Conservation (phyloP, 2,888 invertebrate genomes). For the Parapristionchus giblindavisi region DNA sequence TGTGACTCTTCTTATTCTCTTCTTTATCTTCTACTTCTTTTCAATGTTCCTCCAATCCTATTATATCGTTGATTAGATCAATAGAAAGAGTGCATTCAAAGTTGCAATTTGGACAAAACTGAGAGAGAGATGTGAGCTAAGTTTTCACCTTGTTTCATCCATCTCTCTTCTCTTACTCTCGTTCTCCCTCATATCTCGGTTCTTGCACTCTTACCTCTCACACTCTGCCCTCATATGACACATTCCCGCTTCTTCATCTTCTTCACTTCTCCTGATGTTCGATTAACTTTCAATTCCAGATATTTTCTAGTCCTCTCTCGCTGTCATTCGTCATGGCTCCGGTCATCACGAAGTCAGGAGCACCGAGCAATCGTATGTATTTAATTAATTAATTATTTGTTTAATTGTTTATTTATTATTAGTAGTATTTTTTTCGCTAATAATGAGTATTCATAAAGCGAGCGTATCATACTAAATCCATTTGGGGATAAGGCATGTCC, state of each 20-base stretch:
- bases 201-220: too few relatives aligned
- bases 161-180: not conserved
- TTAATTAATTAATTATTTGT: too few relatives aligned
- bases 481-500: too few relatives aligned
- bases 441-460: not conserved
- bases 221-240: constrained; percentile 6
- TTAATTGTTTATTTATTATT: too few relatives aligned
- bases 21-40: not conserved
- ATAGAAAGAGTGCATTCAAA: not conserved
- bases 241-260: not conserved
- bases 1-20: not conserved
- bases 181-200: too few relatives aligned
- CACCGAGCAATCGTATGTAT: constrained; percentile 30
- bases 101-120: not conserved
- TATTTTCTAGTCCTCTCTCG: not conserved
- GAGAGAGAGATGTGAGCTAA: not conserved
- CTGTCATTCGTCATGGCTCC: constrained; percentile 20
- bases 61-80: not conserved
- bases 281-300: not conserved
- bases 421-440: not conserved
- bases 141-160: not conserved
- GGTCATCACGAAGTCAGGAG: constrained; percentile 32
- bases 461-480: not conserved
- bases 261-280: too few relatives aligned
- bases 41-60: not conserved